Percentiles rank a stretch among this genome's conserved stretches.
phyloP scores from a whole-genome alignment of 2,113 vertebrate genomes.

The Salvelinus fontinalis region DNA sequence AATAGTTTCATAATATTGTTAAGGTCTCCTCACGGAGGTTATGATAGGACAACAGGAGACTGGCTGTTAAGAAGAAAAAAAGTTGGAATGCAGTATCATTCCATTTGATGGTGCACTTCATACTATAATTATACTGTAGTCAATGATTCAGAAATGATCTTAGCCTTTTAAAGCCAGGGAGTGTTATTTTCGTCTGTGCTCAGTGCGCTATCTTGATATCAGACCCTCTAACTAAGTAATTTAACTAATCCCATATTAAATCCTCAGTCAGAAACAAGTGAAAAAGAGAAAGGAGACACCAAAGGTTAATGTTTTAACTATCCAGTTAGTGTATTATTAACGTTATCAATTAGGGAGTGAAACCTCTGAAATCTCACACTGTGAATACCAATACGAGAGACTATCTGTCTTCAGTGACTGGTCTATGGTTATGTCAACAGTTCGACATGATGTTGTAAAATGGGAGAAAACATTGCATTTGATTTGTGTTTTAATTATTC shows the following conservation, averaged over 20 bases:
- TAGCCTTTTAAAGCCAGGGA: neutral
- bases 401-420: neutral
- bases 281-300: neutral
- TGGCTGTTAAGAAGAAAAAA: neutral
- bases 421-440: neutral
- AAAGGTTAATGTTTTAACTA: slow-evolving; percentile 7
- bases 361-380: neutral
- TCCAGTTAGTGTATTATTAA: neutral
- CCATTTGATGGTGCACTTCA: neutral
- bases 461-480: neutral
- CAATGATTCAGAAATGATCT: neutral
- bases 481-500: neutral
- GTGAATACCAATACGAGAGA: neutral
- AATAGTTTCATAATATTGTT: no score
- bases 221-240: neutral
- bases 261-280: neutral
- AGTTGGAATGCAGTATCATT: neutral
- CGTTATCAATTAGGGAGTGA: neutral
- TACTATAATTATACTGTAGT: neutral
- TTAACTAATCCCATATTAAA: neutral
- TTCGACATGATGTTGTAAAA: neutral
- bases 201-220: neutral
- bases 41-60: neutral
- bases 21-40: neutral
- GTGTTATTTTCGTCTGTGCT: neutral